Conservation (phyloP, 1,140 invertebrate genomes). For the Brachionus rotundiformis region DNA sequence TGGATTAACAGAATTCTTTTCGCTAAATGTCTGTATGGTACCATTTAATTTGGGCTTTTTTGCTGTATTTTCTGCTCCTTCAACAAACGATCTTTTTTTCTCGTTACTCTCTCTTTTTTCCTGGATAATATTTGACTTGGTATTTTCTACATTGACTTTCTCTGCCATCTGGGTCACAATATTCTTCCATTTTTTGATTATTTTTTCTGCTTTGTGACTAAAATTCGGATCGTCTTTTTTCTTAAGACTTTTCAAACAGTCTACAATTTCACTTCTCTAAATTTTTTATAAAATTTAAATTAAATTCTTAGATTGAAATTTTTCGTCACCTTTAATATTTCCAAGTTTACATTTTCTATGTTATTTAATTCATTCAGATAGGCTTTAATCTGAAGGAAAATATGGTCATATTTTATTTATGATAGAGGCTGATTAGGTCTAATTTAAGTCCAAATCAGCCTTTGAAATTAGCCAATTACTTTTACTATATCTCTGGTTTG, state of each 20-base stretch:
- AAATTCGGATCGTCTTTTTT: neutral
- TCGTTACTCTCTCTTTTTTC: neutral
- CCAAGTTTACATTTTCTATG: constrained; percentile 31
- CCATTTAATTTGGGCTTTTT: constrained; percentile 32
- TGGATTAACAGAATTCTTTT: neutral
- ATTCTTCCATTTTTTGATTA: constrained; percentile 47
- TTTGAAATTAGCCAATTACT: constrained; percentile 7
- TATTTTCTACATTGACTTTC: neutral
- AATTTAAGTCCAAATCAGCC: neutral
- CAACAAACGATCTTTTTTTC: neutral
- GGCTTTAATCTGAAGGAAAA: neutral
- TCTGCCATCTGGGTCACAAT: neutral
- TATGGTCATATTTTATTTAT: neutral
- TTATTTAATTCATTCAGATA: constrained; percentile 45
- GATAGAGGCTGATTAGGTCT: neutral
- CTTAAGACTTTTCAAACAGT: constrained; percentile 36
- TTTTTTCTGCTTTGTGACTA: neutral
- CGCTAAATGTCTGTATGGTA: neutral
- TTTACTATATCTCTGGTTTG: constrained; percentile 22
- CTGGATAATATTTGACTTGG: neutral
- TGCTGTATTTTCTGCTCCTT: neutral
- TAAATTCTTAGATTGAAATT: neutral
- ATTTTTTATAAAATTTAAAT: neutral
- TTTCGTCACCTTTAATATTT: constrained; percentile 14
- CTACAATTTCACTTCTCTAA: constrained; percentile 32